Evolutionary conservation across 2,797 vertebrate genomes (phyloP), one percentile per base, ranked within the genome.

Genomic region (Channa striata): DNA sequence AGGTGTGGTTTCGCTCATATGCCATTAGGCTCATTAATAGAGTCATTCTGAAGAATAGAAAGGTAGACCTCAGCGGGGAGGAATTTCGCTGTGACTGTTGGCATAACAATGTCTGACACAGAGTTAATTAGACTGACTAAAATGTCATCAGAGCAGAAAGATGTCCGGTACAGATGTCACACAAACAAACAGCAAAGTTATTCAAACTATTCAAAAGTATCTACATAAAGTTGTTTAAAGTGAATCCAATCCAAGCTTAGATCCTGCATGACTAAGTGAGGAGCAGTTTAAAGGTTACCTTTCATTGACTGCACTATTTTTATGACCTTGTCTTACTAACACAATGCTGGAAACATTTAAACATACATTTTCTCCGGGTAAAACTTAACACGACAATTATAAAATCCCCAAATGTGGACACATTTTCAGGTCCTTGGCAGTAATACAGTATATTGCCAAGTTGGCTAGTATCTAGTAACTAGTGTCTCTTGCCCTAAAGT

Each of bases 241-340:
- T 67, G 49, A 56, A 51, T 77, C 75, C 25, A 59, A 59, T 83
- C 69, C 25, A 59, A 59, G 82, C 69, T 78, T 65, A 57, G 67
- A 59, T 85, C 68, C 59, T 78, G 84, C 60, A 68, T 86, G 87
- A 87, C 79, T 81, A 82, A 86, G 67, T 80, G 74, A 84, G 78
- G 72, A 87, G 59, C 72, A 78, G 90, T 86, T 78, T 78, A 93
- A 93, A 93, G 91, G 91, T 91, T 65, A 77, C 83, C 87, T 93
- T 93, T 92, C 87, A 92, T 92, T 83, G 80, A 74, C 91, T 75
- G 79, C 89, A 2, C 59, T 71, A 50, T 65, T 86, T 92, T 90
- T 91, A 92, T 84, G 80, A 85, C 78, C 72, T 80, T 57, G 59
- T 64, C 86, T 30, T 76, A 66, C 25, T 30, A 8, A 46, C 60